Conservation (phyloP, 1,140 invertebrate species). For the Asobara japonica region DNA sequence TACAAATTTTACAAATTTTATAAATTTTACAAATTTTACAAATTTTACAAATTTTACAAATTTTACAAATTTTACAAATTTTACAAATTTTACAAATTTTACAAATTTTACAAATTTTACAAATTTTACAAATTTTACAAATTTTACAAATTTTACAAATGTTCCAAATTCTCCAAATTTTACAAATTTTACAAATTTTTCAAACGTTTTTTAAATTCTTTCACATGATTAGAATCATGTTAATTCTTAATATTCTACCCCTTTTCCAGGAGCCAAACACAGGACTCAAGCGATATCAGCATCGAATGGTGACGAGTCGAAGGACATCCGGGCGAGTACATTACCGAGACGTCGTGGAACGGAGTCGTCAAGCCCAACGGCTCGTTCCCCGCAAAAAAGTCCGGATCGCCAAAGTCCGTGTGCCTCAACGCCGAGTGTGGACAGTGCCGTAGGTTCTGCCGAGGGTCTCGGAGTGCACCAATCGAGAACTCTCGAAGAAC, state of each 20-base stretch:
- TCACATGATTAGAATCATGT: no score
- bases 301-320: constrained; percentile 41
- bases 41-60: no score
- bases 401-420: constrained; percentile 54
- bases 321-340: constrained; percentile 56
- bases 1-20: no score
- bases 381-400: constrained; percentile 48
- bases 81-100: no score
- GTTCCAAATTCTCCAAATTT: no score
- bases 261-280: constrained; percentile 47
- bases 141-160: no score
- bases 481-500: constrained; percentile 48
- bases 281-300: constrained; percentile 46
- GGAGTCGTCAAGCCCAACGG: constrained; percentile 38
- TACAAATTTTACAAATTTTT: no score
- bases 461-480: constrained; percentile 65
- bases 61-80: no score
- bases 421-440: constrained; percentile 69
- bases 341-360: constrained; percentile 56
- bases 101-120: no score
- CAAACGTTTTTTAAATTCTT: no score
- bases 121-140: no score
- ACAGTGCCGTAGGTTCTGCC: constrained; percentile 71
- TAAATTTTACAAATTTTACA: no score
- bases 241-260: constrained; percentile 15